Base-by-base conservation (phyloP, 2,797 vertebrate genomes). In the Carduelis carduelis region DNA sequence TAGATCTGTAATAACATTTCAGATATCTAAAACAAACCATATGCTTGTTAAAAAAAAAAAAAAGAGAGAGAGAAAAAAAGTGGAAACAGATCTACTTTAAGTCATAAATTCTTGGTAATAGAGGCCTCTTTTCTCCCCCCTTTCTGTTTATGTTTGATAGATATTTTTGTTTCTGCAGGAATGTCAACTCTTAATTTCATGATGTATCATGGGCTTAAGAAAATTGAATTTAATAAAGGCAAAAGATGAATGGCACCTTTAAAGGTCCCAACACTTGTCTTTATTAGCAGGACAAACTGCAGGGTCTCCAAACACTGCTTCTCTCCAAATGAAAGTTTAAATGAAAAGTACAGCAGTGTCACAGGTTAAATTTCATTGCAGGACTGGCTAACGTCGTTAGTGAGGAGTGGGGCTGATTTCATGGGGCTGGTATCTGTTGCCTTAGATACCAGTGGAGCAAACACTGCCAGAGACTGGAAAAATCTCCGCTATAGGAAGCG, bases 221-320 rank as follows among this genome's bases (percentile, higher is more conserved):
- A 98, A 98, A 98, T 98, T 98, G 97, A 98, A 98, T 98, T 98
- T 98, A 98, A 98, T 98, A 98, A 98, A 98, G 97, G 97, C 96
- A 97, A 98, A 97, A 98, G 98, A 98, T 98, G 97, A 98, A 98
- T 98, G 98, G 97, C 97, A 98, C 98, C 98, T 97, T 98, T 98
- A 98, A 98, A 98, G 98, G 98, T 98, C 98, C 98, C 97, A 98
- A 98, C 98, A 98, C 98, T 98, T 98, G 98, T 98, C 98, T 98
- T 98, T 98, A 98, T 98, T 98, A 98, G 98, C 95, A 96, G 97
- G 98, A 98, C 97, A 98, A 97, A 98, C 97, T 97, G 96, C 95
- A 96, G 97, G 97, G 96, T 98, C 97, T 98, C 97, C 97, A 97
- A 98, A 98, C 97, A 98, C 97, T 97, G 97, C 97, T 97, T 97